A percentile compares a stretch with the other conserved stretches of the same genome.
phyloP scores from a whole-genome alignment of 2,113 vertebrate species.

The Callionymus lyra region DNA sequence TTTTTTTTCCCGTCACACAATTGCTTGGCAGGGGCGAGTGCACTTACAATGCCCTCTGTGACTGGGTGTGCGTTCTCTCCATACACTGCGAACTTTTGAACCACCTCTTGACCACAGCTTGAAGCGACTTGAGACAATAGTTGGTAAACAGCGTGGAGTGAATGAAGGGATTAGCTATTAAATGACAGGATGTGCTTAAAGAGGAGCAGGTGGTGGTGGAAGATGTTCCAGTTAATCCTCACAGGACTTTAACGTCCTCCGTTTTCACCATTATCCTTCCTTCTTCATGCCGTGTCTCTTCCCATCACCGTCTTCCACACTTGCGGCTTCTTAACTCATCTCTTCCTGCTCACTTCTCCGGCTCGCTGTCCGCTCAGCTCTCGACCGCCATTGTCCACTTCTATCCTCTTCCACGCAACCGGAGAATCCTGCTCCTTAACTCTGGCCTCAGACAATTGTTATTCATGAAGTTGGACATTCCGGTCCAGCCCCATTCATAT shows the following conservation, averaged over 20 bases:
- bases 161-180: constrained; percentile 74
- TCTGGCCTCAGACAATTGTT: constrained; percentile 60
- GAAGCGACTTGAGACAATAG: constrained; percentile 61
- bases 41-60: constrained; percentile 44
- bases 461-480: constrained; percentile 70
- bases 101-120: constrained; percentile 68
- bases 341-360: constrained; percentile 20
- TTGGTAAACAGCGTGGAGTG: constrained; percentile 56
- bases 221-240: constrained; percentile 52
- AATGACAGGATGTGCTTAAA: constrained; percentile 69
- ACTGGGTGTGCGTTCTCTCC: constrained; percentile 33
- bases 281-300: constrained; percentile 21
- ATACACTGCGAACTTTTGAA: constrained; percentile 74
- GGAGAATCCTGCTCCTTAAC: constrained; percentile 65
- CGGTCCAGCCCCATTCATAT: constrained; percentile 71
- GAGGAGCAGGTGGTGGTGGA: constrained; percentile 63
- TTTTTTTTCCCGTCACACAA: constrained; percentile 35
- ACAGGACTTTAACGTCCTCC: constrained; percentile 47
- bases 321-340: constrained; percentile 18
- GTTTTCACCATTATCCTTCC: constrained; percentile 9
- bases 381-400: constrained; percentile 51
- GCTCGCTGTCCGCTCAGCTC: constrained; percentile 8
- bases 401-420: constrained; percentile 34
- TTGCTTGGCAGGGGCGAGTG: constrained; percentile 41
- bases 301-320: constrained; percentile 23